These are phyloP conservation scores for Megaleporinus macrocephalus DNA, from an alignment of 2,113 vertebrate species.

Conservation along the genomic window DNA sequence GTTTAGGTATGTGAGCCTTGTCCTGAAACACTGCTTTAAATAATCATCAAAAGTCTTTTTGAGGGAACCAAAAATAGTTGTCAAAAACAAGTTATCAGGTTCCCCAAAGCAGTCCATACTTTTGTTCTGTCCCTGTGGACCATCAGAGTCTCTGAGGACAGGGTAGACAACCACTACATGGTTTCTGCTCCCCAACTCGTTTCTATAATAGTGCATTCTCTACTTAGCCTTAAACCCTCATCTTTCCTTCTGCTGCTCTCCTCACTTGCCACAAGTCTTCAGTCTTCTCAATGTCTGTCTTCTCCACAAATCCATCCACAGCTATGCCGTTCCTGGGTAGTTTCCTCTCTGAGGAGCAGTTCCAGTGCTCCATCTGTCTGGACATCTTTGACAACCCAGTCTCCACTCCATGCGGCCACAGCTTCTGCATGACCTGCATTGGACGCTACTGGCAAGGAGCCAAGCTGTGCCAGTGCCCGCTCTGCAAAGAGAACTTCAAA, in stretches of 20 bases:
- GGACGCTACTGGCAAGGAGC: constrained; percentile 47
- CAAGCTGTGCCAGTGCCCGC: constrained; percentile 71
- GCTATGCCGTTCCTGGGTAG: constrained; percentile 33
- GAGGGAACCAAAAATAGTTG: too few relatives aligned
- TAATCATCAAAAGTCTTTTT: too few relatives aligned
- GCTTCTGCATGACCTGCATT: constrained; percentile 58
- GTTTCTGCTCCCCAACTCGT: too few relatives aligned
- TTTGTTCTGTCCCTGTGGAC: too few relatives aligned
- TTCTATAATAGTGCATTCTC: neutral
- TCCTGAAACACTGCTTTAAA: too few relatives aligned
- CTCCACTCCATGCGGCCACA: constrained; percentile 50
- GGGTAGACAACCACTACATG: too few relatives aligned
- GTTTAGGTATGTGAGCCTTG: neutral
- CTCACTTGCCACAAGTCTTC: neutral
- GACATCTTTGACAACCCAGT: constrained; percentile 56
- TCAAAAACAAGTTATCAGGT: too few relatives aligned
- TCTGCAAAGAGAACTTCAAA: constrained; percentile 75
- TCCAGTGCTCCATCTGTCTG: constrained; percentile 60
- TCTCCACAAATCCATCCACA: neutral
- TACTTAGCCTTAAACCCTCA: too few relatives aligned
- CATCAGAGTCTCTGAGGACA: too few relatives aligned
- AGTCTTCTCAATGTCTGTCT: neutral
- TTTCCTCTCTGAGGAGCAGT: constrained; percentile 56
- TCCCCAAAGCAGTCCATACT: too few relatives aligned
- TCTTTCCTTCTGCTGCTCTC: neutral